Evolutionary conservation across 2,113 vertebrate genomes (phyloP).

Genomic region (Psittacula cyanocephala): DNA sequence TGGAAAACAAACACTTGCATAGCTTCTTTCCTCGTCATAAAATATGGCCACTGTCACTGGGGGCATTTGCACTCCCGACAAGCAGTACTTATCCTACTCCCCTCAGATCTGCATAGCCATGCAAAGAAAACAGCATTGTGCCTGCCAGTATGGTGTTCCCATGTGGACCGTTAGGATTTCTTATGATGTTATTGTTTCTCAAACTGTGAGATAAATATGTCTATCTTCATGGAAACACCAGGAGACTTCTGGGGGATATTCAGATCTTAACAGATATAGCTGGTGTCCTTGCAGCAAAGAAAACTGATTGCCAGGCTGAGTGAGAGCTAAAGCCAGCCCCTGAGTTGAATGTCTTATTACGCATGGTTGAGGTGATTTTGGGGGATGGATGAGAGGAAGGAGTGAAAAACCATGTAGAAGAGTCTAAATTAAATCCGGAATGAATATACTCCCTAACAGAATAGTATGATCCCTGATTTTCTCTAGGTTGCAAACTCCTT

Average conservation of each 20-base stretch:
- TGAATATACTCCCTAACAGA: not conserved
- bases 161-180: not conserved
- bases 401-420: not conserved
- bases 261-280: not conserved
- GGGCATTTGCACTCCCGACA: fast-evolving
- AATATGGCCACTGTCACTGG: not conserved
- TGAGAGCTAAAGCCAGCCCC: not conserved
- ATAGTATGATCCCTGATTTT: not conserved
- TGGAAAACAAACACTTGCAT: not conserved
- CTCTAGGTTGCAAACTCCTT: not conserved
- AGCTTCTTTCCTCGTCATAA: not conserved
- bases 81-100: not conserved
- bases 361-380: not conserved
- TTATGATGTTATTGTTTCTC: not conserved
- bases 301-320: not conserved
- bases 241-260: not conserved
- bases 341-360: not conserved
- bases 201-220: not conserved
- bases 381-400: not conserved
- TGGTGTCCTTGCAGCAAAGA: not conserved
- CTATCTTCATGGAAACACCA: not conserved
- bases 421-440: not conserved
- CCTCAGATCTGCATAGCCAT: no score
- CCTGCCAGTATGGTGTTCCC: not conserved
- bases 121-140: not conserved